These are phyloP conservation scores for Puma concolor DNA, from an alignment of 2,113 vertebrate genomes.

Conservation along the genomic window DNA sequence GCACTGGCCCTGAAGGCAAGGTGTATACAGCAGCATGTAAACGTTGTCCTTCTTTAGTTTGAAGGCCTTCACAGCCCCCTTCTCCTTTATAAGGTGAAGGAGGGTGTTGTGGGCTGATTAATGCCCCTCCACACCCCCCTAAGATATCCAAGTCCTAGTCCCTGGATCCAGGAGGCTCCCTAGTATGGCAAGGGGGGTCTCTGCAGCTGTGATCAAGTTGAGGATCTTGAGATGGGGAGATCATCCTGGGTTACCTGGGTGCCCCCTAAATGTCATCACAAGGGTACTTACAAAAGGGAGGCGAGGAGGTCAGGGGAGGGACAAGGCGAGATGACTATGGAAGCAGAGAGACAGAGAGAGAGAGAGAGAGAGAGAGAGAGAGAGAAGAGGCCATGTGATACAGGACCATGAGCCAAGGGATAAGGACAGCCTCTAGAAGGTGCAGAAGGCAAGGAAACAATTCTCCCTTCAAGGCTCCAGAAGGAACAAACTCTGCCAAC, in stretches of 20 bases:
- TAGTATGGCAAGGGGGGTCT: not conserved
- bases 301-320: not conserved
- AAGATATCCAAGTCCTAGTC: not conserved
- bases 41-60: not conserved
- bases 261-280: not conserved
- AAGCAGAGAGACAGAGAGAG: not conserved
- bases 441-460: not conserved
- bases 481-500: not conserved
- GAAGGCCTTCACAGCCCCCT: no score
- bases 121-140: fast-evolving
- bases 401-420: not conserved
- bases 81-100: not conserved
- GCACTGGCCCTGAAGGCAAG: not conserved
- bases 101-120: not conserved
- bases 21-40: not conserved
- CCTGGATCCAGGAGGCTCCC: no score
- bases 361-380: not conserved
- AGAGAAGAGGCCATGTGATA: not conserved
- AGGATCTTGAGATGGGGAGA: not conserved
- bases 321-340: not conserved
- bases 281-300: not conserved
- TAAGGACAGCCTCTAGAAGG: not conserved
- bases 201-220: not conserved
- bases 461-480: not conserved
- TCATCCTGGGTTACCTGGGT: not conserved